Evolutionary conservation across 1,140 invertebrate genomes (phyloP).

Genomic region (Platorchestia sp.): DNA sequence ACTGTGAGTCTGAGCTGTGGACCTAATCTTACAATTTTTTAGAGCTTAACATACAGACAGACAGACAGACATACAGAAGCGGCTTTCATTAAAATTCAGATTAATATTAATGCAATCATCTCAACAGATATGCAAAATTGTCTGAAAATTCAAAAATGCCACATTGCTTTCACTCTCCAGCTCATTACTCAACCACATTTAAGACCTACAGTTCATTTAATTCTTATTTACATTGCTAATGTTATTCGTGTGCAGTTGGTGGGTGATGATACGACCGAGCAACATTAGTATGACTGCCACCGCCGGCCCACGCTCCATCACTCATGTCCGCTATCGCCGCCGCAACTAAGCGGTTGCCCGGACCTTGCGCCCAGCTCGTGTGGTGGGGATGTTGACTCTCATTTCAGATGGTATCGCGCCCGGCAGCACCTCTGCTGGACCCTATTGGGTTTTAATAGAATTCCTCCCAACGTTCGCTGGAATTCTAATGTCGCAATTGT

Average conservation of each 20-base stretch:
- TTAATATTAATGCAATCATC: too few species aligned
- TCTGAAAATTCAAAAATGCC: too few species aligned
- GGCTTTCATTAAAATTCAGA: too few species aligned
- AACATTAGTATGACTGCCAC: background rate
- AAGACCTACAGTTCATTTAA: background rate
- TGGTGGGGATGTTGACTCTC: background rate
- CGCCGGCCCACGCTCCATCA: background rate
- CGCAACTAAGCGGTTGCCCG: too few species aligned
- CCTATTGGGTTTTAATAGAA: background rate
- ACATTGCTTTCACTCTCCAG: background rate
- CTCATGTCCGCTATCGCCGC: background rate
- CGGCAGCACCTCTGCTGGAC: background rate
- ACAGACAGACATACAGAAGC: too few species aligned
- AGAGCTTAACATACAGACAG: too few species aligned
- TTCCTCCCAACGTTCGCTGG: background rate
- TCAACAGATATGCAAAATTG: too few species aligned
- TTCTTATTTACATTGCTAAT: constrained; percentile 10
- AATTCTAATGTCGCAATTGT: background rate
- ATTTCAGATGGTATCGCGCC: background rate
- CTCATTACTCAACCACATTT: background rate
- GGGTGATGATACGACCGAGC: background rate
- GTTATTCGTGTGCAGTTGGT: background rate
- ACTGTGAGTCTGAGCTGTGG: too few species aligned
- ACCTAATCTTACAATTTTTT: too few species aligned
- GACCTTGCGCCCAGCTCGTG: background rate